These are phyloP conservation scores for Mimas tiliae DNA, from an alignment of 2,888 invertebrate species.

Conservation along the genomic window DNA sequence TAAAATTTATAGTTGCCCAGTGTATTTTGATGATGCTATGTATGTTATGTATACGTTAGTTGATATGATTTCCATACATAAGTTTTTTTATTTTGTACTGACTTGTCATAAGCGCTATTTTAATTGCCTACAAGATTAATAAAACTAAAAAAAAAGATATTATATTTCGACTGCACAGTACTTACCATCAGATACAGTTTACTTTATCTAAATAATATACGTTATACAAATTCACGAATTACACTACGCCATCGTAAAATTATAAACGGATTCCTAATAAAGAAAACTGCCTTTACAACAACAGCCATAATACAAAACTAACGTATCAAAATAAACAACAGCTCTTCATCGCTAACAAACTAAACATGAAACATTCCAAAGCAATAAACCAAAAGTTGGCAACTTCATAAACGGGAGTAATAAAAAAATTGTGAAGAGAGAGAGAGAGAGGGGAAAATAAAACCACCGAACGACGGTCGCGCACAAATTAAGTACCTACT, in stretches of 20 bases:
- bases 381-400: not conserved
- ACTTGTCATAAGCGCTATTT: too few species aligned
- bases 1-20: too few species aligned
- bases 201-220: not conserved
- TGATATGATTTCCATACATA: too few species aligned
- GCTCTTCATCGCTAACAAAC: not conserved
- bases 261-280: not conserved
- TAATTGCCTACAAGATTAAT: too few species aligned
- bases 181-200: too few species aligned
- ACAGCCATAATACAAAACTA: not conserved
- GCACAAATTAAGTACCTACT: constrained; percentile 22
- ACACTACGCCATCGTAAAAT: not conserved
- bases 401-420: constrained; percentile 19
- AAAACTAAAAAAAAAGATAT: too few species aligned
- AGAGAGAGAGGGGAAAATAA: constrained; percentile 10
- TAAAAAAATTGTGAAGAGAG: constrained; percentile 5
- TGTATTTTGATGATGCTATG: too few species aligned
- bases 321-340: not conserved
- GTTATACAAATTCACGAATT: not conserved
- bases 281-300: not conserved
- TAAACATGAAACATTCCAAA: constrained; percentile 6
- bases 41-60: too few species aligned
- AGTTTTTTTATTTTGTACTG: too few species aligned
- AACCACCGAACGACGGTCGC: constrained; percentile 19
- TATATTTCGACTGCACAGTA: too few species aligned